phyloP scores from a whole-genome alignment of 2,888 invertebrate genomes.

The Plebejus melissa region DNA sequence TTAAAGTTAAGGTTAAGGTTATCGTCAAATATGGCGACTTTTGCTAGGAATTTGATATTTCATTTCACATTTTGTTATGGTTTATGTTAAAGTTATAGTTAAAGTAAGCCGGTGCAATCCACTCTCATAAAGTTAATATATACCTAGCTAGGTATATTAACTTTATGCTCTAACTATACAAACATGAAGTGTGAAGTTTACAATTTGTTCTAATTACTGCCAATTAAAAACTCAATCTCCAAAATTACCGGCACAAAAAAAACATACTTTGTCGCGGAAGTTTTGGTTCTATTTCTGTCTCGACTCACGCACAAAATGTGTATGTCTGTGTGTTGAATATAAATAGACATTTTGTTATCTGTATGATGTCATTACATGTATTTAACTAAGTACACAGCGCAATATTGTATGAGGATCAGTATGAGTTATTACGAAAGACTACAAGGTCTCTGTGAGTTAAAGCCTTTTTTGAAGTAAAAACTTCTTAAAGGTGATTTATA shows the following conservation, averaged over 20 bases:
- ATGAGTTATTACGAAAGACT: not conserved
- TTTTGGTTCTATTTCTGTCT: slow-evolving; percentile 20
- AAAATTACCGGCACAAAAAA: not conserved
- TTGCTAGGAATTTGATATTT: too few species aligned
- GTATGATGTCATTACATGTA: slow-evolving; percentile 19
- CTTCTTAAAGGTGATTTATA: too few species aligned
- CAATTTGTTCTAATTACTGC: not conserved
- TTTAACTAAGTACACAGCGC: slow-evolving; percentile 12
- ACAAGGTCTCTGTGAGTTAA: not conserved
- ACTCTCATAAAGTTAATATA: too few species aligned
- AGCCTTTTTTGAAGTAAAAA: not conserved
- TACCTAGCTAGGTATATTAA: too few species aligned
- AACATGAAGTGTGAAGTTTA: not conserved
- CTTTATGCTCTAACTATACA: too few species aligned
- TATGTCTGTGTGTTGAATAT: slow-evolving; percentile 13
- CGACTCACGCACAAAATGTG: not conserved
- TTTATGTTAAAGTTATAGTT: too few species aligned
- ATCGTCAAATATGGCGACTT: too few species aligned
- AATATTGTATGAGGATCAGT: slow-evolving; percentile 11
- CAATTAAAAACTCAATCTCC: not conserved
- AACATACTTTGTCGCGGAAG: slow-evolving; percentile 8
- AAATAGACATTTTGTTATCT: slow-evolving; percentile 20
- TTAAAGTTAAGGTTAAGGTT: too few species aligned
- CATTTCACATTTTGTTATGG: too few species aligned
- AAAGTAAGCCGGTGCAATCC: too few species aligned